Percentiles rank a stretch among this genome's conserved stretches.
Evolutionary conservation across 2,797 vertebrate genomes (phyloP).

Genomic region (Sitta carolinensis): DNA sequence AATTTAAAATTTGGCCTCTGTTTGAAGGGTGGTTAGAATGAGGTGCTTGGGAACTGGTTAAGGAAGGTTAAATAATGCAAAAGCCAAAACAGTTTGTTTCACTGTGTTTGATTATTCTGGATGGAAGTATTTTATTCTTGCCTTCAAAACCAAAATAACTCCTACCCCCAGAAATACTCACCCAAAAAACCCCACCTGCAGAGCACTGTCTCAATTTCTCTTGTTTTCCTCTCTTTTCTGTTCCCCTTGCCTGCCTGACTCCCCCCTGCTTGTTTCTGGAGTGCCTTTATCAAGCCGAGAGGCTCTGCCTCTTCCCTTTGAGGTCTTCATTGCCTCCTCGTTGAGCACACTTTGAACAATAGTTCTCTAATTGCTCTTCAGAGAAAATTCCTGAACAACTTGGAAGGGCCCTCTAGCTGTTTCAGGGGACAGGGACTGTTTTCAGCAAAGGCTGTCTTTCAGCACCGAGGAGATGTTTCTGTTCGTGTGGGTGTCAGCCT

Average conservation of each 20-base stretch:
- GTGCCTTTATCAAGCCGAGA: constrained; percentile 6
- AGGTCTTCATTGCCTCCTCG: constrained; percentile 25
- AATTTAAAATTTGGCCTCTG: neutral
- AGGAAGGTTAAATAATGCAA: neutral
- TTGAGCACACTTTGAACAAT: constrained; percentile 56
- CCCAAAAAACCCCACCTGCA: rapidly evolving
- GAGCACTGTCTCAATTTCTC: neutral
- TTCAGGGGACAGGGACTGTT: neutral
- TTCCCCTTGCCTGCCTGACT: neutral
- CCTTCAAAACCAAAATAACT: neutral
- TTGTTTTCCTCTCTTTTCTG: neutral
- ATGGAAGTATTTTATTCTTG: neutral
- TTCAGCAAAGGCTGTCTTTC: neutral
- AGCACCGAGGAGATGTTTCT: neutral
- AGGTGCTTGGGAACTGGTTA: neutral
- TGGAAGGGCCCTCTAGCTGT: constrained; percentile 49
- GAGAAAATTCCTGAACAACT: constrained; percentile 28
- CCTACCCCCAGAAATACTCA: neutral
- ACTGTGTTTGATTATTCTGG: neutral
- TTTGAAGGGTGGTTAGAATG: neutral
- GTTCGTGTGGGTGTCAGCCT: neutral
- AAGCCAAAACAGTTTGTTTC: neutral
- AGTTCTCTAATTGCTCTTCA: constrained; percentile 63
- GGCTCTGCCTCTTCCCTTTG: constrained; percentile 22
- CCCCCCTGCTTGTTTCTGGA: constrained; percentile 11